A percentile compares a stretch with the other conserved stretches of the same genome.
Evolutionary conservation across 2,888 invertebrate genomes (phyloP).

Genomic region (Xylota segnis): DNA sequence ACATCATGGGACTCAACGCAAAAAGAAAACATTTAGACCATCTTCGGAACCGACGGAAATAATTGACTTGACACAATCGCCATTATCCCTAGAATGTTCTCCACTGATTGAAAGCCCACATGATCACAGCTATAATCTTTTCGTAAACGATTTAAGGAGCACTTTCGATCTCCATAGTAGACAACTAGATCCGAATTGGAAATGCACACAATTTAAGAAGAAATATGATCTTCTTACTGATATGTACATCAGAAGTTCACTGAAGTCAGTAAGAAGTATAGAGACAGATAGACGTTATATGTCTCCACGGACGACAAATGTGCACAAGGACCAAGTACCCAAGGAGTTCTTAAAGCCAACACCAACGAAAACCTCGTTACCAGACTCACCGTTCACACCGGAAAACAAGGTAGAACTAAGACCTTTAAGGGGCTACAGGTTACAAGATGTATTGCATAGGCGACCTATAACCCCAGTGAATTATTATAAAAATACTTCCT

Average conservation of each 20-base stretch:
- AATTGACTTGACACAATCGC: conserved; percentile 56
- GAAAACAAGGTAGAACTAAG: conserved; percentile 41
- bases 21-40: background rate
- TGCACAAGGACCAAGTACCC: background rate
- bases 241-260: background rate
- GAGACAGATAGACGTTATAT: background rate
- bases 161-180: conserved; percentile 10
- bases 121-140: conserved; percentile 17
- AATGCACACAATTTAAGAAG: background rate
- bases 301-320: conserved; percentile 24
- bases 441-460: conserved; percentile 49
- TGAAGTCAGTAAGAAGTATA: background rate
- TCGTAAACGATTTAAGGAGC: conserved; percentile 24
- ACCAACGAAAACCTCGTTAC: background rate
- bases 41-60: conserved; percentile 9
- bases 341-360: background rate
- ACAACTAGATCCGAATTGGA: background rate
- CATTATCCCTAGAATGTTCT: background rate
- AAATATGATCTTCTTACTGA: conserved; percentile 1
- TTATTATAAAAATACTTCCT: conserved; percentile 40
- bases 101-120: background rate
- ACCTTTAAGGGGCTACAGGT: conserved; percentile 45
- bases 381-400: conserved; percentile 54
- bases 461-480: conserved; percentile 47
- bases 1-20: background rate